These are phyloP conservation scores for Diplodus sargus DNA, from an alignment of 2,797 vertebrate genomes.

Conservation along the genomic window DNA sequence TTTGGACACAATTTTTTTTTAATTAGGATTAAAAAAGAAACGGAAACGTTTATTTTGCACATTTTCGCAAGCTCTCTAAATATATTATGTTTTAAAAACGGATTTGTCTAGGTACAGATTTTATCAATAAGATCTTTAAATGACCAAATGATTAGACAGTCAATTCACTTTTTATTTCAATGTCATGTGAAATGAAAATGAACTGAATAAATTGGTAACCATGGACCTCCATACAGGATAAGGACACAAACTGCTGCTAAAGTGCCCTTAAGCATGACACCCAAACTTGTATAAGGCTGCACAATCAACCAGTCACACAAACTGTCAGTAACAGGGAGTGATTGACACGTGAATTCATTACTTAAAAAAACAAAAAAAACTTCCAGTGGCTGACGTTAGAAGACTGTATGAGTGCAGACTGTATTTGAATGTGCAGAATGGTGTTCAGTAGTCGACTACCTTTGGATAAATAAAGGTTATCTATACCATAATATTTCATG, in stretches of 20 bases:
- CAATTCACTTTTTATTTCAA: not conserved
- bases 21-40: too few species aligned
- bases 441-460: too few species aligned
- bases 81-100: too few species aligned
- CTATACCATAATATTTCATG: constrained; percentile 19
- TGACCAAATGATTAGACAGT: not conserved
- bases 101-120: too few species aligned
- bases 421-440: not conserved
- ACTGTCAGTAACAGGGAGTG: not conserved
- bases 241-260: not conserved
- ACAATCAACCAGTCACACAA: not conserved
- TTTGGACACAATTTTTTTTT: too few species aligned
- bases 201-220: not conserved
- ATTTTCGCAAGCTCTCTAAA: too few species aligned
- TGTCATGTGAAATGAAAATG: not conserved
- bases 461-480: constrained; percentile 28
- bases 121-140: not conserved
- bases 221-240: not conserved
- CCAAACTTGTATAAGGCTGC: not conserved
- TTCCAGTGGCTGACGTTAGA: not conserved
- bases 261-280: not conserved
- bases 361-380: not conserved
- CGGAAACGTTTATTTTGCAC: too few species aligned
- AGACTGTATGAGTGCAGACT: constrained; percentile 9
- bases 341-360: not conserved